Conservation (phyloP, 2,888 invertebrate species). For the Choreutis nemorana region DNA sequence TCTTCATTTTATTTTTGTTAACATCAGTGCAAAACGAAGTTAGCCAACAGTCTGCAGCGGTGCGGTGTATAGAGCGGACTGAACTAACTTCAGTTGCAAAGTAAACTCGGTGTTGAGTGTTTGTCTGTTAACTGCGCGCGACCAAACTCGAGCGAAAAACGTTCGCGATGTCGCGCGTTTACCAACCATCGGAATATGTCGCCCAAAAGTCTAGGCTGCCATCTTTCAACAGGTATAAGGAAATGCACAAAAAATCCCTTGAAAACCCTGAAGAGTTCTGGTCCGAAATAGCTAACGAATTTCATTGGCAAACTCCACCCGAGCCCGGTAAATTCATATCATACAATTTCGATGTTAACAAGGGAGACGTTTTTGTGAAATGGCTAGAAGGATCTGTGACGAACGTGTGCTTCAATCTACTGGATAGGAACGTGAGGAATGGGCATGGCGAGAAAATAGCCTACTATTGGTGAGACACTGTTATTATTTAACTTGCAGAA, state of each 20-base stretch:
- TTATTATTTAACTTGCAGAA: slow-evolving; percentile 19
- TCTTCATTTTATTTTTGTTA: too few relatives aligned
- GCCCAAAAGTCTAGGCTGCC: slow-evolving; percentile 68
- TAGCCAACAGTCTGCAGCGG: too few relatives aligned
- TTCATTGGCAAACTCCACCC: slow-evolving; percentile 88
- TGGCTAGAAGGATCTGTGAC: slow-evolving; percentile 97
- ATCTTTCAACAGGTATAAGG: slow-evolving; percentile 74
- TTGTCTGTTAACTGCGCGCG: too few relatives aligned
- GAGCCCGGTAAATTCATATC: slow-evolving; percentile 80
- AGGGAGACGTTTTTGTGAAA: slow-evolving; percentile 90
- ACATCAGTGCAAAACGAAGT: too few relatives aligned
- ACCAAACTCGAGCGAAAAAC: too few relatives aligned
- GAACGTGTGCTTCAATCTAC: slow-evolving; percentile 94
- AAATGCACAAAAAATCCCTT: slow-evolving; percentile 86
- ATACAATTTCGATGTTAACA: slow-evolving; percentile 89
- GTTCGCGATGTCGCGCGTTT: slow-evolving; percentile 71
- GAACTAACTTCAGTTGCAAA: too few relatives aligned
- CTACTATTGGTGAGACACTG: slow-evolving; percentile 86
- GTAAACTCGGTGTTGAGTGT: too few relatives aligned
- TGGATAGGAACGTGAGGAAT: slow-evolving; percentile 90
- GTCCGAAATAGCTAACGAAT: slow-evolving; percentile 91
- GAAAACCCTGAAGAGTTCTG: slow-evolving; percentile 92
- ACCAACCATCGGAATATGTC: slow-evolving; percentile 70
- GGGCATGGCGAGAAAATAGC: slow-evolving; percentile 92
- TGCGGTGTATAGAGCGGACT: too few relatives aligned